Conservation (phyloP, 2,113 vertebrate species). For the Gopherus evgoodei region DNA sequence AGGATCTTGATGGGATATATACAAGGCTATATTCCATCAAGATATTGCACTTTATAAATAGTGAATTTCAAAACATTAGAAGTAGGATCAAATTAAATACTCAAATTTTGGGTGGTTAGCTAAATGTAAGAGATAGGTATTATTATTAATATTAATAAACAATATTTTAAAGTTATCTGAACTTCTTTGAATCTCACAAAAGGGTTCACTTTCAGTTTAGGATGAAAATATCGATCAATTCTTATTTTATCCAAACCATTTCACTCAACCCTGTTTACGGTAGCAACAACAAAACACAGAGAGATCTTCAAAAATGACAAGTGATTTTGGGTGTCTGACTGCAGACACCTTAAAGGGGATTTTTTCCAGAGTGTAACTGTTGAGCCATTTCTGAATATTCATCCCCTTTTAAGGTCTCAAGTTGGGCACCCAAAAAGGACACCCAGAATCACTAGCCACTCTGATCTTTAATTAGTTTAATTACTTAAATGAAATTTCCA, state of each 20-base stretch:
- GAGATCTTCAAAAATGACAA: neutral
- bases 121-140: neutral
- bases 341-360: neutral
- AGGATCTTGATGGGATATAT: neutral
- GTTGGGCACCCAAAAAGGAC: neutral
- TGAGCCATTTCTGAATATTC: neutral
- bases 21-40: neutral
- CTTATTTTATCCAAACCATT: neutral
- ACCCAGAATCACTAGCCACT: neutral
- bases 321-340: neutral
- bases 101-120: neutral
- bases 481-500: neutral
- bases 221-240: neutral
- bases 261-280: neutral
- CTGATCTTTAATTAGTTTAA: neutral
- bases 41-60: neutral
- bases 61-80: neutral
- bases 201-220: neutral
- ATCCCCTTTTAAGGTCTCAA: neutral
- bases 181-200: neutral
- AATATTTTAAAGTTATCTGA: neutral
- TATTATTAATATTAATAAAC: neutral
- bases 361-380: neutral
- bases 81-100: neutral
- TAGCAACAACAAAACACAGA: neutral